Base-by-base conservation (phyloP, 2,888 invertebrate species). In the Ennomos erosarius region DNA sequence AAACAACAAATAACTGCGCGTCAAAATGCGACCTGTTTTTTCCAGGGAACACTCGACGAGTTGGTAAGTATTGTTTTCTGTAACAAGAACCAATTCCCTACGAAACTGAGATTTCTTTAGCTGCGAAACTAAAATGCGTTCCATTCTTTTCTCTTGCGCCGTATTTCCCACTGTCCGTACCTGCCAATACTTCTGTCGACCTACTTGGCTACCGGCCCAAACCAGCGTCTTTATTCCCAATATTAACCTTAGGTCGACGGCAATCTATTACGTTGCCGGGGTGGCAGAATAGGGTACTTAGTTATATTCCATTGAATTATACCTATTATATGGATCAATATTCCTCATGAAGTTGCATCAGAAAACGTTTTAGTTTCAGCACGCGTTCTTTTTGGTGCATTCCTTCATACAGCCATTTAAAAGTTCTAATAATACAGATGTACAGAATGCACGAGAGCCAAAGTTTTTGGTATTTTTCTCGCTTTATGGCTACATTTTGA, bases 121-220 rank as follows among this genome's bases (percentile, higher is more conserved):
- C 10, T 38, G 39, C 12, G 12, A 45, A 35, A 46, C 4, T 33
- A 48, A 48, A 47, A 13, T 48, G 4, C 33, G 38, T 39, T 11
- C 49, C 34, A 44, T 49, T 45, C 39, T 11, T 43, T 37, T 9
- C 47, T 34, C 9, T 37, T 16, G 9, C 16, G 33, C 57, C 40
- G 12, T 50, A 47, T 49, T 53, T 43, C 47, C 37, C 8, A 38
- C 48, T 26, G 51, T 51, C 40, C 39, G 51, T 58, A 57, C 58
- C 62, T 48, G 65, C 67, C 65, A 65, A 63, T 65, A 62, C 63
- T 56, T 54, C 55, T 59, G 60, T 64, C 67, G 69, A 67, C 69
- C 69, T 67, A 69, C 57, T 69, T 69, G 69, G 69, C 69, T 48
- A 37, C 35, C 43, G 48, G 62, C 62, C 62, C 57, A 39, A 39